These are phyloP conservation scores for Tupaia chinensis DNA, from an alignment of 2,113 vertebrate species.

Conservation along the genomic window DNA sequence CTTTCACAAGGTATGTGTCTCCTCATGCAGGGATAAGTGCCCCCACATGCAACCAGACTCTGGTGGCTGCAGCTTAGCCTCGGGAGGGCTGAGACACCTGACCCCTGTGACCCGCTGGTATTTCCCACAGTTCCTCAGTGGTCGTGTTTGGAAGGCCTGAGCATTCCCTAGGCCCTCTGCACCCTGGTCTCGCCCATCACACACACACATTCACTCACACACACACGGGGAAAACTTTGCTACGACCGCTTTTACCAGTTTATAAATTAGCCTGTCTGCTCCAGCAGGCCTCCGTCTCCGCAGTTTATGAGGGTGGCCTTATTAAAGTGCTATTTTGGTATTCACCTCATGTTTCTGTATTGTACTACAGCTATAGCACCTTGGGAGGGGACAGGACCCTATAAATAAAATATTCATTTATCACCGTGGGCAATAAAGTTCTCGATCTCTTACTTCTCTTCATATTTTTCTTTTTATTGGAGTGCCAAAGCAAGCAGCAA, in stretches of 20 bases:
- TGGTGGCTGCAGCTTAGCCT: accelerated
- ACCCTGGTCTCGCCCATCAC: neutral
- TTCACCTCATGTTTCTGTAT: neutral
- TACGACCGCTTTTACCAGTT: neutral
- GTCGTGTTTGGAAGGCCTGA: neutral
- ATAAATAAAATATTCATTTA: constrained; percentile 42
- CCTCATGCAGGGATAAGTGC: no score
- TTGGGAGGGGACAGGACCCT: neutral
- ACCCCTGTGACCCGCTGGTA: neutral
- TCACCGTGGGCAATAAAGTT: neutral
- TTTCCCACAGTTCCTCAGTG: neutral
- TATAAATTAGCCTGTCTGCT: neutral
- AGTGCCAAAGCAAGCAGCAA: neutral
- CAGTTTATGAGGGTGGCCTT: neutral
- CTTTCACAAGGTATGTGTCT: neutral
- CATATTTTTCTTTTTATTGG: constrained; percentile 5
- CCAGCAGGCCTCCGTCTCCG: neutral
- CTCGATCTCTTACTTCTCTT: neutral
- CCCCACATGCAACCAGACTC: neutral
- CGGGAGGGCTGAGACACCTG: neutral
- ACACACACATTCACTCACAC: neutral
- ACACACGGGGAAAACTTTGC: neutral
- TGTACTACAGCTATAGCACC: neutral
- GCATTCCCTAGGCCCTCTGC: neutral
- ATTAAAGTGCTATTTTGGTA: neutral